Conservation (phyloP, 2,888 invertebrate species). For the Drosophila siamana region DNA sequence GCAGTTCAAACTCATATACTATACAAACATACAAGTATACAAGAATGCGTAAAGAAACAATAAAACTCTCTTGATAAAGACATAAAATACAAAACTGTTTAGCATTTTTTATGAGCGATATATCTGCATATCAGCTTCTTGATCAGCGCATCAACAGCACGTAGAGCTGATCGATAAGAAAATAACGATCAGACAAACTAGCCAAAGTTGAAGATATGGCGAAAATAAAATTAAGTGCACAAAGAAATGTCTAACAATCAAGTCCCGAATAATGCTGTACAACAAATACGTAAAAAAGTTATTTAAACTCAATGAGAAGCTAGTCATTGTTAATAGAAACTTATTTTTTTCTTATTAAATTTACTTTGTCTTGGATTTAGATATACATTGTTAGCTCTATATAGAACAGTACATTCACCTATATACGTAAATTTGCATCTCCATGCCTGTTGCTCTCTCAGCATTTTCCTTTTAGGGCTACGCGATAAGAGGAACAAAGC, state of each 20-base stretch:
- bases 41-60: constrained; percentile 6
- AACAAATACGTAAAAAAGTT: no score
- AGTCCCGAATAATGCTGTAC: neutral
- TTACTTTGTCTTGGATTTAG: neutral
- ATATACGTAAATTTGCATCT: neutral
- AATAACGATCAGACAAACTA: neutral
- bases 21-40: no score
- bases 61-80: constrained; percentile 34
- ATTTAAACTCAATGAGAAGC: no score
- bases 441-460: neutral
- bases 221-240: neutral
- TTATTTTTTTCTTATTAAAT: no score
- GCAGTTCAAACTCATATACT: constrained; percentile 12
- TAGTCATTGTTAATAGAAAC: no score
- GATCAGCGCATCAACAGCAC: constrained; percentile 22
- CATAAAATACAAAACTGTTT: constrained; percentile 34
- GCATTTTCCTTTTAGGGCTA: constrained; percentile 11
- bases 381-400: neutral
- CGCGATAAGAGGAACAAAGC: constrained; percentile 55
- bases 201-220: neutral
- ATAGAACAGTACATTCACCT: neutral
- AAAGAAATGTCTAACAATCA: no score
- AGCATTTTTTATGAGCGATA: constrained; percentile 30
- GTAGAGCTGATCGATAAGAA: constrained; percentile 10
- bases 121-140: constrained; percentile 45